These are phyloP conservation scores for Gadopsis bispinosus DNA, from an alignment of 2,797 vertebrate genomes.

Conservation along the genomic window DNA sequence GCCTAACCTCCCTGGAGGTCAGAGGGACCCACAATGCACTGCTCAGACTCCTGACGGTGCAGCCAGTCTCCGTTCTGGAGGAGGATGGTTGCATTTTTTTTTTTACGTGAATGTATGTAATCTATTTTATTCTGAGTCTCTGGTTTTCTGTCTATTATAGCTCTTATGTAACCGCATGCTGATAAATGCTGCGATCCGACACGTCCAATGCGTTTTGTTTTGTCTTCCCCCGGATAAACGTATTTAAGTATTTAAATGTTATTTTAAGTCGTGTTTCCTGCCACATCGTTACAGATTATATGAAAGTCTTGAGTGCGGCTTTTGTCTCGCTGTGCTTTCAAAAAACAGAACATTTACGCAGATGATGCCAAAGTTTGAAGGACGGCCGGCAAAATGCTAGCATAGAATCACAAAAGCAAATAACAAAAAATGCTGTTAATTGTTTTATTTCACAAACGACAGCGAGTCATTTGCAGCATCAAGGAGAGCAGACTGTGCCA, in stretches of 20 bases:
- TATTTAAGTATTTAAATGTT: neutral
- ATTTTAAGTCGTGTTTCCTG: conserved; percentile 21
- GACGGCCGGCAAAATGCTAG: neutral
- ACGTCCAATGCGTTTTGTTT: conserved; percentile 12
- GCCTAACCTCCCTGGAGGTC: conserved; percentile 1
- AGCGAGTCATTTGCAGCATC: conserved; percentile 7
- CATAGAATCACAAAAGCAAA: neutral
- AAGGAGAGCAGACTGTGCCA: conserved; percentile 5
- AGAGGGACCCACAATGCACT: conserved; percentile 15
- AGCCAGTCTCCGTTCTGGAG: neutral
- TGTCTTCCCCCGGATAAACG: neutral
- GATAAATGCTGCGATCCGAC: conserved; percentile 40
- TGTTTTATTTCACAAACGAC: neutral
- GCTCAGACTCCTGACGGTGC: neutral
- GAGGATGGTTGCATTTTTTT: neutral
- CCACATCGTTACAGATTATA: conserved; percentile 37
- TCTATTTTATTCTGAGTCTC: neutral
- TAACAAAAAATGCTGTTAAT: neutral
- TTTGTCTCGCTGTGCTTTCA: neutral
- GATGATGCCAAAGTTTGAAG: neutral
- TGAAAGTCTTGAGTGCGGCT: conserved; percentile 14
- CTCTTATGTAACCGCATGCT: conserved; percentile 19
- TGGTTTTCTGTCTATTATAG: conserved; percentile 36
- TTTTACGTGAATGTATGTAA: neutral
- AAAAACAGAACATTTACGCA: neutral